Percentiles rank a stretch among this genome's conserved stretches.
phyloP scores from a whole-genome alignment of 2,113 vertebrate genomes.

The Etheostoma spectabile region DNA sequence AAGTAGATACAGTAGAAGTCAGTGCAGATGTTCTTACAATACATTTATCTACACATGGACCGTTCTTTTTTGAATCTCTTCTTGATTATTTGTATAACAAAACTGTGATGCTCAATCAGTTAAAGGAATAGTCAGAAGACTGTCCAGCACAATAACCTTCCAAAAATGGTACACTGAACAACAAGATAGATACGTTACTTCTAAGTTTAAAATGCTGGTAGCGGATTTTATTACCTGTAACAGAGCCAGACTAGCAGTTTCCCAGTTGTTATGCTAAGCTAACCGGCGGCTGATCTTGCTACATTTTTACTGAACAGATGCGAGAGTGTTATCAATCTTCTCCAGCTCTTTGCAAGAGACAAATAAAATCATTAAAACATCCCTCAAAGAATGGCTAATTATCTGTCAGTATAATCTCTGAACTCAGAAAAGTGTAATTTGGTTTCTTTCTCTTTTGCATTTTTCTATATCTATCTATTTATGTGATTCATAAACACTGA shows the following conservation, averaged over 20 bases:
- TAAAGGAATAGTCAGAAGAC: background rate
- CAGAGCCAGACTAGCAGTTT: background rate
- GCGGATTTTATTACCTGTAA: background rate
- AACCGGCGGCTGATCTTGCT: background rate
- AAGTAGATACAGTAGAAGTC: slow-evolving; percentile 14
- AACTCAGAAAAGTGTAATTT: background rate
- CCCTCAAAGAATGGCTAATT: background rate
- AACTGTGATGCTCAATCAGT: background rate
- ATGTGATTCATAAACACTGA: background rate
- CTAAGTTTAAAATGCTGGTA: background rate
- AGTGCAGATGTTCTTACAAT: background rate
- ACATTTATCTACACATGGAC: background rate
- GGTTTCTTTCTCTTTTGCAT: background rate
- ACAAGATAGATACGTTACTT: background rate
- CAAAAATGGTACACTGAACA: background rate
- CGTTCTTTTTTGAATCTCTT: background rate
- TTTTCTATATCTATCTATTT: background rate
- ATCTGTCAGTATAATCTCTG: background rate
- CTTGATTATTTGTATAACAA: background rate
- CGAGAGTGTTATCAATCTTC: background rate
- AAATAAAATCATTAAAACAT: background rate
- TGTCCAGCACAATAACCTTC: background rate
- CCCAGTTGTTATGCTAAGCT: background rate
- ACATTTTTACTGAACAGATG: background rate
- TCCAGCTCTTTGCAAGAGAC: background rate